Base-by-base conservation (phyloP, 2,113 vertebrate genomes). In the Solea solea region DNA sequence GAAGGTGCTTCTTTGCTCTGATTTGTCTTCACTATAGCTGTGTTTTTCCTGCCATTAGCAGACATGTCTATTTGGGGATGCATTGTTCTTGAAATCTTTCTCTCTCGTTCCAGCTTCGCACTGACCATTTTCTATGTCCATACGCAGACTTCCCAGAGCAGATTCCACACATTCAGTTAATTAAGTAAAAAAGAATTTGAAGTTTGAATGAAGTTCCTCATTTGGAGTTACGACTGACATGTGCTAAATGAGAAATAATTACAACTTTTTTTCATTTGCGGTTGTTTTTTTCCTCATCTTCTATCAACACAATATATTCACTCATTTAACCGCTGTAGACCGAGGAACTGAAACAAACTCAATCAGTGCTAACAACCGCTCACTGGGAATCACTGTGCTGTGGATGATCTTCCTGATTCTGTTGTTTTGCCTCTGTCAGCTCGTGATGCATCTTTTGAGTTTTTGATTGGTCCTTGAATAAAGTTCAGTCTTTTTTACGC, bases 401-500 rank as follows among this genome's bases (percentile, higher is more conserved):
- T 56, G 76, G 80, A 79, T 76, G 85, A 90, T 88, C 85, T 58
- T 67, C 80, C 68, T 82, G 77, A 88, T 89, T 88, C 81, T 90
- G 86, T 85, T 89, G 89, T 90, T 84, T 90, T 78, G 63, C 80
- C 66, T 74, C 52, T 53, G 64, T 82, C 84, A 57, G 70, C 80
- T 83, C 63, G 8, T 27, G 74, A 76, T 68, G 80, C 72, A 72
- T 84, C 80, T 78, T 84, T 81, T 54, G 63, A 80, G 64, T 68
- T 85, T 90, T 82, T 88, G 87, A 92, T 90, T 87, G 85, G 88
- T 84, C 86, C 87, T 89, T 87, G 74, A 34, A 63, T 73, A 74
- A 64, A 87, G 81, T 90, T 88, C 59, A 86, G 81, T 67, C 81
- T 85, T 86, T 81, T 82, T 69, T 34, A 3, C 74, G 76, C 85